A percentile compares a stretch with the other conserved stretches of the same genome.
Conservation (phyloP, 2,113 vertebrate genomes). For the Spea bombifrons region DNA sequence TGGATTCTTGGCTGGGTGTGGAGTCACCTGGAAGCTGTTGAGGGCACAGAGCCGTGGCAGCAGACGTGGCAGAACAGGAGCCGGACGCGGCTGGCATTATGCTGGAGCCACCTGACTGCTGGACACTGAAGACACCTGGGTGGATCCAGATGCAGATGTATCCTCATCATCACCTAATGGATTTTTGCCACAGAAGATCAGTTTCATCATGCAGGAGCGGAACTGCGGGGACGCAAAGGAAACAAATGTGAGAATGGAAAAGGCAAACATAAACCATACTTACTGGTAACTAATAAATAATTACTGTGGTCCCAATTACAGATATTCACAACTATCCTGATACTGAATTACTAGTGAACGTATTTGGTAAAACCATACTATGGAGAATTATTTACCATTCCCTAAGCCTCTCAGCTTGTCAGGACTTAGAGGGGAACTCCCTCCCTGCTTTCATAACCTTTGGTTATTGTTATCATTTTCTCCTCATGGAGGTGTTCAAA, state of each 20-base stretch:
- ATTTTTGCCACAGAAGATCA: constrained; percentile 61
- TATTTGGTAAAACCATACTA: too few species aligned
- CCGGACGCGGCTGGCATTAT: constrained; percentile 28
- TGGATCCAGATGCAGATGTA: constrained; percentile 58
- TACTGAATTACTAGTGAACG: too few species aligned
- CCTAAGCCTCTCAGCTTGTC: too few species aligned
- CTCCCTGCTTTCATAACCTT: too few species aligned
- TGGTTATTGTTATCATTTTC: too few species aligned
- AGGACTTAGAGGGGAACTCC: too few species aligned
- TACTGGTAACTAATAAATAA: too few species aligned
- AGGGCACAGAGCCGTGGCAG: constrained; percentile 31
- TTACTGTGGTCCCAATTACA: too few species aligned
- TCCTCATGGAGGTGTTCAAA: too few species aligned
- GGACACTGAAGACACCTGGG: constrained; percentile 70
- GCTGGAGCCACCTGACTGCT: constrained; percentile 53
- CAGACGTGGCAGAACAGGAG: constrained; percentile 18
- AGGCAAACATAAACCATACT: too few species aligned
- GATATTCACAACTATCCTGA: too few species aligned
- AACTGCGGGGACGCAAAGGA: constrained; percentile 35
- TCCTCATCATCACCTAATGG: constrained; percentile 61
- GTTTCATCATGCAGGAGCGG: constrained; percentile 49
- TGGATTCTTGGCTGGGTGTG: constrained; percentile 1
- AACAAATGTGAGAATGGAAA: background rate
- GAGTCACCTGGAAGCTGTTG: constrained; percentile 28
- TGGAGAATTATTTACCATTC: too few species aligned